Conservation (phyloP, 2,113 vertebrate species). For the Gymnarchus niloticus region DNA sequence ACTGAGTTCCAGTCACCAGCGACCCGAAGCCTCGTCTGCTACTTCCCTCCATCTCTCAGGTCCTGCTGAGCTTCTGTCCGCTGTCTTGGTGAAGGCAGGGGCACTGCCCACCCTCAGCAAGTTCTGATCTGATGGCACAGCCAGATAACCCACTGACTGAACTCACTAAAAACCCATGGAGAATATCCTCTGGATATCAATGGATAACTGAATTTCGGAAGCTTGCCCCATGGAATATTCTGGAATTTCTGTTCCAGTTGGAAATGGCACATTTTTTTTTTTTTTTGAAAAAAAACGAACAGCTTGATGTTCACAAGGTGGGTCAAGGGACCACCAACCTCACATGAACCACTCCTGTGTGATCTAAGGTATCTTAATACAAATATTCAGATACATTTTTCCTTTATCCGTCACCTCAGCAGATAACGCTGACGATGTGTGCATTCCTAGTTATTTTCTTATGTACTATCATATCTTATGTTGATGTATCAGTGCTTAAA, state of each 20-base stretch:
- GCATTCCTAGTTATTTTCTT: neutral
- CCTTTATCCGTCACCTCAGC: neutral
- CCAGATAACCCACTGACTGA: neutral
- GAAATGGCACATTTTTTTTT: neutral
- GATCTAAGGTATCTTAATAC: neutral
- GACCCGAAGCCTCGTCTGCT: constrained; percentile 40
- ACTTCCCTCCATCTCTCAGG: constrained; percentile 44
- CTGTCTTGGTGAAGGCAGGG: constrained; percentile 62
- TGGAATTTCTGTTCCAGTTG: neutral
- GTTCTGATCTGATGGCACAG: neutral
- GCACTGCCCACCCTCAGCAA: constrained; percentile 57
- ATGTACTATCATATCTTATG: neutral
- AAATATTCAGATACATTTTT: neutral
- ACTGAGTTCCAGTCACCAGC: constrained; percentile 47
- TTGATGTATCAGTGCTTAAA: neutral
- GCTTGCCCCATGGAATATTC: neutral
- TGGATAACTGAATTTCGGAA: neutral
- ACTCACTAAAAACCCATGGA: neutral
- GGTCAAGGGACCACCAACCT: neutral
- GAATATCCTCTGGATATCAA: neutral
- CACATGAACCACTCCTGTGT: neutral
- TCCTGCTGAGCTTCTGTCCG: constrained; percentile 60
- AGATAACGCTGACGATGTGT: neutral
- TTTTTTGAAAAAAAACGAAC: neutral
- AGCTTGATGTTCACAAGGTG: neutral